Evolutionary conservation across 2,888 invertebrate genomes (phyloP).

Genomic region (Dorcus parallelipipedus): DNA sequence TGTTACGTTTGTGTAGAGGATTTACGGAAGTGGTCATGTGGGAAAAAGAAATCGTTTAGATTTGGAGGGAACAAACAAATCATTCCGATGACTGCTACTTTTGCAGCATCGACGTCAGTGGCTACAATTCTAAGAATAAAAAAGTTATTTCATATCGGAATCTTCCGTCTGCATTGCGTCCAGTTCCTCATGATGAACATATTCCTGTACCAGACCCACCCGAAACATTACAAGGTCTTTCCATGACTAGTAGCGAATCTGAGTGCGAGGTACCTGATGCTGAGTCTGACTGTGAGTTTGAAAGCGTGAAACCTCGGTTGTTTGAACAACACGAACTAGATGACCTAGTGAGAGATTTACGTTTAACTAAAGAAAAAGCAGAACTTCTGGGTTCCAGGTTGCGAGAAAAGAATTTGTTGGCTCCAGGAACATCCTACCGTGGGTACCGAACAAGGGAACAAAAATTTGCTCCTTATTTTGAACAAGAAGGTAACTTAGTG

Average conservation of each 20-base stretch:
- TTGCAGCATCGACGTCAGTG: neutral
- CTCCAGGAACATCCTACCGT: neutral
- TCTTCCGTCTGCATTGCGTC: neutral
- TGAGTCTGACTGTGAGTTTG: too few species aligned
- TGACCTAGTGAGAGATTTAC: too few species aligned
- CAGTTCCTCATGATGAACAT: neutral
- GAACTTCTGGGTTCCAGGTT: too few species aligned
- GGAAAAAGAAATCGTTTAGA: neutral
- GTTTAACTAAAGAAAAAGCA: too few species aligned
- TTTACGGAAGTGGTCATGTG: neutral
- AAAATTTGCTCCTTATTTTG: neutral
- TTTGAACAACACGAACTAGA: too few species aligned
- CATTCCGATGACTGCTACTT: neutral
- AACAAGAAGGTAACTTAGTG: too few species aligned
- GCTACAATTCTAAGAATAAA: neutral
- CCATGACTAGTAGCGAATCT: too few species aligned
- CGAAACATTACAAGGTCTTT: too few species aligned
- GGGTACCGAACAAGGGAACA: conserved; percentile 1
- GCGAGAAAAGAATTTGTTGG: too few species aligned
- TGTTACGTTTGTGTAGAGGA: neutral
- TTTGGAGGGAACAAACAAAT: neutral
- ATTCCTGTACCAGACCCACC: neutral
- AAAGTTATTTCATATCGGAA: too few species aligned
- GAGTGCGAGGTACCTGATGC: too few species aligned
- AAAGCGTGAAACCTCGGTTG: too few species aligned